Evolutionary conservation across 2,797 vertebrate genomes (phyloP).

Genomic region (Uromys caudimaculatus): DNA sequence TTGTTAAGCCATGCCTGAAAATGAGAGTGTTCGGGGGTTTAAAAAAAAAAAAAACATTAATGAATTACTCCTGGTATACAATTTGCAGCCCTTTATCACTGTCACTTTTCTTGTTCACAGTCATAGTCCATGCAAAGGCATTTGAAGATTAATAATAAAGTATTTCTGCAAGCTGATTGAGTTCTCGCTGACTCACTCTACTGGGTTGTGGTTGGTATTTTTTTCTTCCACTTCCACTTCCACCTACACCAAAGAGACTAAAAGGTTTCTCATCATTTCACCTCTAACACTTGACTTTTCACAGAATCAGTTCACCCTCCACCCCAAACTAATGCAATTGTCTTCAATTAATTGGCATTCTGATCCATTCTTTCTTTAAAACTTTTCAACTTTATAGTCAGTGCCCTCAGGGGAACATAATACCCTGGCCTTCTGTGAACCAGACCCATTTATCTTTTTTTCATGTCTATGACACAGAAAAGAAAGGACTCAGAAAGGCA

Average conservation of each 20-base stretch:
- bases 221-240: neutral
- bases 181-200: slow-evolving; percentile 50
- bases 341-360: slow-evolving; percentile 51
- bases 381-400: slow-evolving; percentile 43
- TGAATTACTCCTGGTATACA: slow-evolving; percentile 44
- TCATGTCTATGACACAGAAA: slow-evolving; percentile 49
- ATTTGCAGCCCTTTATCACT: slow-evolving; percentile 60
- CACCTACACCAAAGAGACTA: slow-evolving; percentile 34
- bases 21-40: neutral
- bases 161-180: slow-evolving; percentile 48
- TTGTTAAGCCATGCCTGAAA: slow-evolving; percentile 61
- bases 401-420: neutral
- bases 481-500: slow-evolving; percentile 4
- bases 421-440: slow-evolving; percentile 3
- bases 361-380: slow-evolving; percentile 47
- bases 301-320: neutral
- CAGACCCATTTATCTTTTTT: neutral
- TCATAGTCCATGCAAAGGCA: slow-evolving; percentile 45
- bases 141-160: slow-evolving; percentile 62
- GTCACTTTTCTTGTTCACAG: slow-evolving; percentile 60
- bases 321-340: neutral
- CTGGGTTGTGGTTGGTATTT: slow-evolving; percentile 8
- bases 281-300: slow-evolving; percentile 1
- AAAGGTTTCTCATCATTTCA: neutral
- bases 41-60: slow-evolving; percentile 57